Conservation (phyloP, 2,797 vertebrate species). For the Chelon labrosus region DNA sequence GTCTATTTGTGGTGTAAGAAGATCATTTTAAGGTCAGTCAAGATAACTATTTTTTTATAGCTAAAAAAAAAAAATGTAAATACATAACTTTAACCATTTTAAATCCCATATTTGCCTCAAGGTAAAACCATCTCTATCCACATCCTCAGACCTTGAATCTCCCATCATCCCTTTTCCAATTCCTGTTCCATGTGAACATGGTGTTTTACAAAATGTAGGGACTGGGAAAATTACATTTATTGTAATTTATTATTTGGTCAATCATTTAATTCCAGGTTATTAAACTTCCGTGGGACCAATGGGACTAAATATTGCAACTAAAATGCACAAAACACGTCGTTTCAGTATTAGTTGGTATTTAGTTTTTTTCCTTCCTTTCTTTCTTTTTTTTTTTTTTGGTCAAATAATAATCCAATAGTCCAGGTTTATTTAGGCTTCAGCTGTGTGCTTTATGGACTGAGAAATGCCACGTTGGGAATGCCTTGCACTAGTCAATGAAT, state of each 20-base stretch:
- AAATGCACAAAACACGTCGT: background rate
- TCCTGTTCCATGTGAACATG: background rate
- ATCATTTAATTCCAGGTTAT: background rate
- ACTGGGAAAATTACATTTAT: too few species aligned
- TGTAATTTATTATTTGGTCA: background rate
- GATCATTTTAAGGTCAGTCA: background rate
- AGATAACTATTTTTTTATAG: background rate
- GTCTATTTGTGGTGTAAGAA: too few species aligned
- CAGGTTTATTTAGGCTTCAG: constrained; percentile 31
- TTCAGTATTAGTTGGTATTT: constrained; percentile 2
- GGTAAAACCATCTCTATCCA: background rate
- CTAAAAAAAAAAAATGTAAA: background rate
- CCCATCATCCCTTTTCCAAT: background rate
- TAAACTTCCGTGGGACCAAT: background rate
- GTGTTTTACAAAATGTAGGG: too few species aligned
- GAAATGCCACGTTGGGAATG: constrained; percentile 22
- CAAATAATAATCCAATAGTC: constrained; percentile 28
- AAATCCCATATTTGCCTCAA: background rate
- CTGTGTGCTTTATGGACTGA: constrained; percentile 45
- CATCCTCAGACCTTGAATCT: background rate
- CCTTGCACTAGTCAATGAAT: constrained; percentile 60
- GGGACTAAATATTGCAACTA: background rate
- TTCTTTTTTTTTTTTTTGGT: background rate
- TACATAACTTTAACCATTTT: background rate
- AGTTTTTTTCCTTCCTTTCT: background rate